Evolutionary conservation across 2,113 vertebrate genomes (phyloP).

Genomic region (Vulpes lagopus): DNA sequence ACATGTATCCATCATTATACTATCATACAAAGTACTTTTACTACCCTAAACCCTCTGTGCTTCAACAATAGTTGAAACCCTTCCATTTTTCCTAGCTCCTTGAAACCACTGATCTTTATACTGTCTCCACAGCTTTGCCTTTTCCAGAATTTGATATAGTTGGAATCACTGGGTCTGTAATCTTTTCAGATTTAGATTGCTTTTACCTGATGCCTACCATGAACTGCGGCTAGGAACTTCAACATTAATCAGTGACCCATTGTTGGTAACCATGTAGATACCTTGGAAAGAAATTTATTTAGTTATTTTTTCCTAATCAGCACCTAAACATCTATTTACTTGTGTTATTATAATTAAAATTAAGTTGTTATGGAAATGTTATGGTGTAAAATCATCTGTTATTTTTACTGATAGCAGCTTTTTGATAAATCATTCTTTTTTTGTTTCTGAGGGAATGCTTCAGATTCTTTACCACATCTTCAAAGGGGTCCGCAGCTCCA

Average conservation of each 20-base stretch:
- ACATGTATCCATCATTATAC: background rate
- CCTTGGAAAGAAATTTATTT: slow-evolving; percentile 32
- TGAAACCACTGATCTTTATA: background rate
- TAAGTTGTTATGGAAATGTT: background rate
- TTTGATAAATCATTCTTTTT: background rate
- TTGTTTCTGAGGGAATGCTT: slow-evolving; percentile 22
- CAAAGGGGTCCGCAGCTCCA: background rate
- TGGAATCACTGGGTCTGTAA: background rate
- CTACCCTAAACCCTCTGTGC: background rate
- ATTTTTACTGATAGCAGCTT: background rate
- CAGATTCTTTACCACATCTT: background rate
- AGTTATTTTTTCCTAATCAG: background rate
- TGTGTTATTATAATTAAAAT: background rate
- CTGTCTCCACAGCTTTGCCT: background rate
- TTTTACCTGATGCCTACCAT: background rate
- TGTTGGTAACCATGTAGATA: background rate
- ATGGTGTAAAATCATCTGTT: background rate
- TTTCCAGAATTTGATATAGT: background rate
- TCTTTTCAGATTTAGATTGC: background rate
- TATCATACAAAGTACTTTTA: background rate
- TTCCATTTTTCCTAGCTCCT: background rate
- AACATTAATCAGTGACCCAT: background rate
- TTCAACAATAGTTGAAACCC: background rate
- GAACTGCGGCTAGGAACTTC: background rate
- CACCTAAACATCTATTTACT: background rate